Percentiles rank a stretch among this genome's conserved stretches.
These are phyloP conservation scores for Trichacis sp. DNA, from an alignment of 2,888 invertebrate genomes.

Conservation along the genomic window DNA sequence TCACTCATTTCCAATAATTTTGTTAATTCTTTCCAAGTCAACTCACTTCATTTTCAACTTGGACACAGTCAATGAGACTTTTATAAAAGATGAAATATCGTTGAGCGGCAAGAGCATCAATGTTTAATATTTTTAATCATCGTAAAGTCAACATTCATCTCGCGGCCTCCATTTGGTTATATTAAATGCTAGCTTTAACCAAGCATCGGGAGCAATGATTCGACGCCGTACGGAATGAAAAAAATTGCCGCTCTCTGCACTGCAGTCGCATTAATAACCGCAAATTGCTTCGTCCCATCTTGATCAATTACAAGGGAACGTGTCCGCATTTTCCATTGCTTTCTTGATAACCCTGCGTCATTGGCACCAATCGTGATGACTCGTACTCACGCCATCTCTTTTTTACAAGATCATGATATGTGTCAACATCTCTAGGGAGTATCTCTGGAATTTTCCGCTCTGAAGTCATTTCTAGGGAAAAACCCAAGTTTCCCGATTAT, in stretches of 20 bases:
- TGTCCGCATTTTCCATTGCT: slow-evolving; percentile 50
- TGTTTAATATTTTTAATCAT: slow-evolving; percentile 23
- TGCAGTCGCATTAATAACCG: slow-evolving; percentile 53
- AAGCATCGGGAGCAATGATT: slow-evolving; percentile 29
- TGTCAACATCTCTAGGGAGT: too few relatives aligned
- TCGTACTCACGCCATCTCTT: too few relatives aligned
- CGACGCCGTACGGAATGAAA: slow-evolving; percentile 19
- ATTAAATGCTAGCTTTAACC: slow-evolving; percentile 35
- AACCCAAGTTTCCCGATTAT: not conserved
- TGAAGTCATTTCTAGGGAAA: too few relatives aligned
- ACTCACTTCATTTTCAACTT: too few relatives aligned
- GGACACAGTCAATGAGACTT: too few relatives aligned
- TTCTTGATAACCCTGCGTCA: too few relatives aligned
- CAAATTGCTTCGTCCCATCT: slow-evolving; percentile 49
- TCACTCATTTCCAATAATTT: too few relatives aligned
- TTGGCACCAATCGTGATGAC: too few relatives aligned
- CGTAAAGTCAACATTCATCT: slow-evolving; percentile 28
- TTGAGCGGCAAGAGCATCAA: slow-evolving; percentile 18
- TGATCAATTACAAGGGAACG: slow-evolving; percentile 58
- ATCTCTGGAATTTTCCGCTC: too few relatives aligned
- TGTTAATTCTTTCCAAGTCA: too few relatives aligned
- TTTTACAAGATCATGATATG: too few relatives aligned
- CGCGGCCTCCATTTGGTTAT: slow-evolving; percentile 30
- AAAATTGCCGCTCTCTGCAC: slow-evolving; percentile 33
- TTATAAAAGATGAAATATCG: not conserved